phyloP scores from a whole-genome alignment of 2,797 vertebrate genomes.

The Lepilemur ruficaudatus region DNA sequence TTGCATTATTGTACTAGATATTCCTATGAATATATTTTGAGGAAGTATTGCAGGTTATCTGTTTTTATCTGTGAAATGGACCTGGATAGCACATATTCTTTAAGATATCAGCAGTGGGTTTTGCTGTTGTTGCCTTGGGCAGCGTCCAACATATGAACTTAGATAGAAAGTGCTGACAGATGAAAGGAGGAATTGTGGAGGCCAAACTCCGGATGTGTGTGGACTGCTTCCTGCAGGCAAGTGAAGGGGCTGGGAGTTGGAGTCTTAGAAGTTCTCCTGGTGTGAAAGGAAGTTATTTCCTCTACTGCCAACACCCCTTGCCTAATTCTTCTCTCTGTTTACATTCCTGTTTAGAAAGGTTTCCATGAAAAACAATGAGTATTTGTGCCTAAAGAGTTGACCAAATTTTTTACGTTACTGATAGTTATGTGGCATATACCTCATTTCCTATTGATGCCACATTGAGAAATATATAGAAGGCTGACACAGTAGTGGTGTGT shows the following conservation, averaged over 20 bases:
- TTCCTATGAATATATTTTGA: not conserved
- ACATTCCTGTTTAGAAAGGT: not conserved
- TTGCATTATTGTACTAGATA: not conserved
- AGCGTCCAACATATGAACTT: not conserved
- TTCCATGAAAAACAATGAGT: not conserved
- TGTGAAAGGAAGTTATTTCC: not conserved
- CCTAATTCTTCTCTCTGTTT: not conserved
- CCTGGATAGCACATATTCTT: not conserved
- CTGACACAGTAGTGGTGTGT: no score
- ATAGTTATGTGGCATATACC: not conserved
- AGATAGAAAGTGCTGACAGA: not conserved
- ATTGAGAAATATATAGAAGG: not conserved
- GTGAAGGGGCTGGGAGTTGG: not conserved
- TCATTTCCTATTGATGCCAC: not conserved
- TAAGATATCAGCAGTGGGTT: not conserved
- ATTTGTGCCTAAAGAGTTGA: not conserved
- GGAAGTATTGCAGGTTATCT: not conserved
- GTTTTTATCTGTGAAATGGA: not conserved
- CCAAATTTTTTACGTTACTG: not conserved
- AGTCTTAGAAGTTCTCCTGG: not conserved
- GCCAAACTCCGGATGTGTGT: not conserved
- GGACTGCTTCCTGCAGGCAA: not conserved
- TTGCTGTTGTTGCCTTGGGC: not conserved
- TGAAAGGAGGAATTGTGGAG: not conserved
- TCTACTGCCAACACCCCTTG: not conserved